phyloP scores from a whole-genome alignment of 2,797 vertebrate species.

The Falco biarmicus region DNA sequence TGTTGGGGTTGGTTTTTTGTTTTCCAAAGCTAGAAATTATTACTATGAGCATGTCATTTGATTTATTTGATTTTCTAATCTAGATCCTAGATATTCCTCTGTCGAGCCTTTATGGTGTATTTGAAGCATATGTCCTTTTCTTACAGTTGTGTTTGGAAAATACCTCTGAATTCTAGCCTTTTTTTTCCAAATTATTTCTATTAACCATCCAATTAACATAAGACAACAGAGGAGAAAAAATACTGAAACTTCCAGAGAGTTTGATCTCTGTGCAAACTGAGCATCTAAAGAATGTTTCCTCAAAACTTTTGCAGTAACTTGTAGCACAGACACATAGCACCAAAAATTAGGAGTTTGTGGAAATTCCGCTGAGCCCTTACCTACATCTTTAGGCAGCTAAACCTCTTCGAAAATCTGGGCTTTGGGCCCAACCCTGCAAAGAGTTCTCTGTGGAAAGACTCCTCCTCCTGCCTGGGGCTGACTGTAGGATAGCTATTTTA shows the following conservation, averaged over 20 bases:
- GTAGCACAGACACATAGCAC: neutral
- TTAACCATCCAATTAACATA: neutral
- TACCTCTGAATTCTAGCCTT: neutral
- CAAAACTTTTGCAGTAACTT: neutral
- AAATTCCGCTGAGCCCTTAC: neutral
- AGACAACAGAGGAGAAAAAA: neutral
- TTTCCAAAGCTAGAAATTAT: neutral
- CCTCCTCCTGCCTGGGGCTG: slow-evolving; percentile 18
- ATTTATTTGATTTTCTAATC: neutral
- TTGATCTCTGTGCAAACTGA: neutral
- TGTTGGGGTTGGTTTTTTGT: neutral
- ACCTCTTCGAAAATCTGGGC: neutral
- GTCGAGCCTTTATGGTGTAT: neutral
- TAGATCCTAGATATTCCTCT: neutral
- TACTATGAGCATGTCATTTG: neutral
- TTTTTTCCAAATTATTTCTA: neutral
- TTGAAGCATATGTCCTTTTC: neutral
- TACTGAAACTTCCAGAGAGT: neutral
- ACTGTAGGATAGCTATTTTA: neutral
- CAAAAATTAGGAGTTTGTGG: neutral
- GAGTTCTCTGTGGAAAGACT: neutral
- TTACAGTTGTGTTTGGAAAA: neutral
- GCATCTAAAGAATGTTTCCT: neutral
- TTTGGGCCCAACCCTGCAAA: neutral
- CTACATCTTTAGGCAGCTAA: neutral